These are phyloP conservation scores for Atlantisia rogersi DNA, from an alignment of 2,113 vertebrate genomes.

Conservation along the genomic window DNA sequence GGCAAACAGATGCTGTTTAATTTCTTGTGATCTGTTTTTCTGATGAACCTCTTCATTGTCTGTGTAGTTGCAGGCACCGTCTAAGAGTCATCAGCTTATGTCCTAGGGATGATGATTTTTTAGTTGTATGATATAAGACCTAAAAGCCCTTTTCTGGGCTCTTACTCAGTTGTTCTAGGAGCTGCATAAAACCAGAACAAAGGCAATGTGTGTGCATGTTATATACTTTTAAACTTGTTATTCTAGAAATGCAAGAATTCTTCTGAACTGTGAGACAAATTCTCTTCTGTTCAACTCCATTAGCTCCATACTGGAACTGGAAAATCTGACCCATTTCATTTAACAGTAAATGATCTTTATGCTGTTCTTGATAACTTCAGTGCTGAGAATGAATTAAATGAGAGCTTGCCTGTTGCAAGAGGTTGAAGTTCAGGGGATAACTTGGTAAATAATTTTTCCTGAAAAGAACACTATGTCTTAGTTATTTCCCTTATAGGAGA, in stretches of 20 bases:
- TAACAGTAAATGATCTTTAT: background rate
- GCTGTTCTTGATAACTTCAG: background rate
- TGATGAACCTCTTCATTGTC: background rate
- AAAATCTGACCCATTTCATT: background rate
- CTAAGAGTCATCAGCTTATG: background rate
- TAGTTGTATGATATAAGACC: background rate
- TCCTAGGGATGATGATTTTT: background rate
- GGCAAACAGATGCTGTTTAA: background rate
- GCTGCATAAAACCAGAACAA: background rate
- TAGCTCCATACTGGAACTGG: background rate
- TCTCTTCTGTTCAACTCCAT: background rate
- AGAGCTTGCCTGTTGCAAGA: background rate
- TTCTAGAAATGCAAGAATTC: background rate
- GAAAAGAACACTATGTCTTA: background rate
- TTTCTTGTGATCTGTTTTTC: background rate
- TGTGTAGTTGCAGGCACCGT: background rate
- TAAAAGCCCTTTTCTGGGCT: background rate
- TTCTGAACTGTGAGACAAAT: background rate
- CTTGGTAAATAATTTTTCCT: background rate
- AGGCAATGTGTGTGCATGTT: background rate
- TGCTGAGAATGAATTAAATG: background rate
- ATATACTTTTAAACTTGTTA: background rate
- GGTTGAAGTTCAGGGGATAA: background rate
- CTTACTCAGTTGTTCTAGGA: background rate
- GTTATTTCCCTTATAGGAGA: background rate